Evolutionary conservation across 2,797 vertebrate genomes (phyloP).

Genomic region (Oreochromis grahami): DNA sequence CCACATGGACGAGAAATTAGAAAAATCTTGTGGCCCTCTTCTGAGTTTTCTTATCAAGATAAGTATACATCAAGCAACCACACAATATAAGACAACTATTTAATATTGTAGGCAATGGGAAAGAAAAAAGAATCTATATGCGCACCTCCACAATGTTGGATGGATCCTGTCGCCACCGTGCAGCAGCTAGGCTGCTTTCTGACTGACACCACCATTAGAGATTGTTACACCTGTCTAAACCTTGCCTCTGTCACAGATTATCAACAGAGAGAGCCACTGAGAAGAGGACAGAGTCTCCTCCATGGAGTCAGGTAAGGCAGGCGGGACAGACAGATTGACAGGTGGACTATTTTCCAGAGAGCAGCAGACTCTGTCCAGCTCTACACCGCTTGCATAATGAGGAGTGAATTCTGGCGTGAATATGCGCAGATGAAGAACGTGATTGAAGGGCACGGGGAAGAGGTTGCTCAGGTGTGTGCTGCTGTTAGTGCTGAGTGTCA

Average conservation of each 20-base stretch:
- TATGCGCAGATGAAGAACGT: conserved; percentile 41
- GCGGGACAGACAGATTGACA: conserved; percentile 47
- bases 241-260: conserved; percentile 55
- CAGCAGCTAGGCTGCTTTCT: conserved; percentile 13
- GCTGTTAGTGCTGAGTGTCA: not conserved
- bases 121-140: not conserved
- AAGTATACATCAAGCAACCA: not conserved
- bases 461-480: conserved; percentile 11
- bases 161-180: not conserved
- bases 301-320: conserved; percentile 27
- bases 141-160: not conserved
- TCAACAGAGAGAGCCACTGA: conserved; percentile 34
- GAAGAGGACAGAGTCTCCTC: conserved; percentile 20
- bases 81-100: not conserved
- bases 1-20: not conserved
- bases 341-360: conserved; percentile 43
- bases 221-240: conserved; percentile 65
- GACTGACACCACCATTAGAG: conserved; percentile 71
- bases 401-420: conserved; percentile 40
- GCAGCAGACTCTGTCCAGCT: conserved; percentile 42
- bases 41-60: not conserved
- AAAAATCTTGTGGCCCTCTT: not conserved
- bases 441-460: conserved; percentile 33
- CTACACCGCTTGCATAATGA: conserved; percentile 30
- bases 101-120: not conserved